A percentile compares a stretch with the other conserved stretches of the same genome.
Conservation (phyloP, 2,113 vertebrate genomes). For the Dinomys branickii region DNA sequence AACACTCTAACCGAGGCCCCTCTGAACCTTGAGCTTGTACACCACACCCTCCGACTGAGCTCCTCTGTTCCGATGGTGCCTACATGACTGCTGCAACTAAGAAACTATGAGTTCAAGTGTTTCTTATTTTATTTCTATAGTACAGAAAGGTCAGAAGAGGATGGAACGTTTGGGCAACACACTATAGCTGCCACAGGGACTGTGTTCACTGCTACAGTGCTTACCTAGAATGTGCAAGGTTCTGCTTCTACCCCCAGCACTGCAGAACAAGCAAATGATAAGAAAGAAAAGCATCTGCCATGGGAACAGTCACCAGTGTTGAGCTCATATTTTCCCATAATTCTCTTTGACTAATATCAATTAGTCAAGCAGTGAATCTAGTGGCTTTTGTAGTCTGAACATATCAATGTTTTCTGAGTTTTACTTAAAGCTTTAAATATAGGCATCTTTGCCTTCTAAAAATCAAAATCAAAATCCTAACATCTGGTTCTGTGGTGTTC, state of each 20-base stretch:
- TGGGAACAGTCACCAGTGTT: not conserved
- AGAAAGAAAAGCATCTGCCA: not conserved
- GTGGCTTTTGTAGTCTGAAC: not conserved
- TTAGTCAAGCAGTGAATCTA: not conserved
- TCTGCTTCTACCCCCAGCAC: not conserved
- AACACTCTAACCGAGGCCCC: not conserved
- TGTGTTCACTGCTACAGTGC: not conserved
- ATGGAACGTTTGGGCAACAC: not conserved
- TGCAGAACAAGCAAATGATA: not conserved
- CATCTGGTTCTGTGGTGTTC: not conserved
- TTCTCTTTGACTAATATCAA: not conserved
- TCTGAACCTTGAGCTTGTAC: not conserved
- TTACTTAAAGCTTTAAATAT: not conserved
- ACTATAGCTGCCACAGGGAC: not conserved
- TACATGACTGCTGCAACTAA: not conserved
- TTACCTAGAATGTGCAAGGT: not conserved
- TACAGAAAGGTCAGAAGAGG: not conserved
- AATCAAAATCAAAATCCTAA: not conserved
- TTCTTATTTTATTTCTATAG: not conserved
- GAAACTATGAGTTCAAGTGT: not conserved
- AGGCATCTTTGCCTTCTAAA: not conserved
- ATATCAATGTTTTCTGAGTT: too few relatives aligned
- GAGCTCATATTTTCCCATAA: not conserved
- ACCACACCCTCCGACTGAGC: not conserved
- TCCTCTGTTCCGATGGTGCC: not conserved